These are phyloP conservation scores for Periophthalmus modestus DNA, from an alignment of 2,113 vertebrate genomes.

Conservation along the genomic window DNA sequence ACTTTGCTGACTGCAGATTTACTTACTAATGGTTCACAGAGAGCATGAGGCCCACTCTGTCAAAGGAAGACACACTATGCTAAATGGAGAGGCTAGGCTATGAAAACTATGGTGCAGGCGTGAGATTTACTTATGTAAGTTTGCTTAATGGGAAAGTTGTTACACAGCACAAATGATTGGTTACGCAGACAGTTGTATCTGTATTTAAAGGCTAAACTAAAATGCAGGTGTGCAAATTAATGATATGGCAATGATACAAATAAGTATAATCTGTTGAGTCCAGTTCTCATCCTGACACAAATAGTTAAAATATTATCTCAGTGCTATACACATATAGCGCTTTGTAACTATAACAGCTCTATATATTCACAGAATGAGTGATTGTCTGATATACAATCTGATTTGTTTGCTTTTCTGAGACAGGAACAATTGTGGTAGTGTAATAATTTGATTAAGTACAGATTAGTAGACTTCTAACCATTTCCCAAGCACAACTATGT, in stretches of 20 bases:
- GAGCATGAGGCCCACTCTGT: constrained; percentile 17
- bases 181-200: constrained; percentile 27
- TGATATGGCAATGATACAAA: not conserved
- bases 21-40: constrained; percentile 49
- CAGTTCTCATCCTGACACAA: not conserved
- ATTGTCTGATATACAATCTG: constrained; percentile 5
- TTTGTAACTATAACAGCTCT: no score
- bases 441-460: not conserved
- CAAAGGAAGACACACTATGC: constrained; percentile 9
- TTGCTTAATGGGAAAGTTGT: constrained; percentile 26
- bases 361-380: constrained; percentile 7
- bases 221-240: not conserved
- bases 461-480: not conserved
- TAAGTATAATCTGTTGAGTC: constrained; percentile 9
- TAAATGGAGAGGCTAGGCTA: not conserved
- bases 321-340: not conserved
- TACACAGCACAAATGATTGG: constrained; percentile 56
- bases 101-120: not conserved
- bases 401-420: constrained; percentile 24
- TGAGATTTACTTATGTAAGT: not conserved
- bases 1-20: constrained; percentile 68
- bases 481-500: not conserved
- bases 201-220: constrained; percentile 56
- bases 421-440: not conserved
- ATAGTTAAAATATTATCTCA: not conserved